phyloP scores from a whole-genome alignment of 2,888 invertebrate genomes.

The Eupithecia tripunctaria region DNA sequence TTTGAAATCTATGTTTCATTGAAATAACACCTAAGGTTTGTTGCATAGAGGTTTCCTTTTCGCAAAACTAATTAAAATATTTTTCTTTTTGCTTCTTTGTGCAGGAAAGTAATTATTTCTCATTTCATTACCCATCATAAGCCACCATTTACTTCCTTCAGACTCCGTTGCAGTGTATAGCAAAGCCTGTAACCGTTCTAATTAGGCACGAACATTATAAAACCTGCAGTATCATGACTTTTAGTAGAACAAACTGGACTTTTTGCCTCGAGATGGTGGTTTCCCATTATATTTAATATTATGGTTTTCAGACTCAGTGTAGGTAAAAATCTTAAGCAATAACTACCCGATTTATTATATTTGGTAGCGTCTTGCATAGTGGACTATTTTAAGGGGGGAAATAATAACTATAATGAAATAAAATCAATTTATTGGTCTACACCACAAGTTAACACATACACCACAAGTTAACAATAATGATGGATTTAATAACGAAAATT shows the following conservation, averaged over 20 bases:
- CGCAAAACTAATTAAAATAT: neutral
- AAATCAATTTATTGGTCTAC: neutral
- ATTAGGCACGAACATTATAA: slow-evolving; percentile 30
- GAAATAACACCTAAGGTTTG: neutral
- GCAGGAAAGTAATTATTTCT: neutral
- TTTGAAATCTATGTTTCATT: no score
- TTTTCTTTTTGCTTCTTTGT: neutral
- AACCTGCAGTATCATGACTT: slow-evolving; percentile 31
- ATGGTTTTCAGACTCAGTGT: slow-evolving; percentile 17
- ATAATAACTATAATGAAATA: neutral
- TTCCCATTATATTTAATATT: slow-evolving; percentile 22
- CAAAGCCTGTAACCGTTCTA: slow-evolving; percentile 23
- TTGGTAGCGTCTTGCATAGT: neutral
- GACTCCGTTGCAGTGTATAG: slow-evolving; percentile 20
- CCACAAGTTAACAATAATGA: no score
- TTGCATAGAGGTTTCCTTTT: neutral
- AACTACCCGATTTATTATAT: neutral
- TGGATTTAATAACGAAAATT: no score
- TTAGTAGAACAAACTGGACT: slow-evolving; percentile 33
- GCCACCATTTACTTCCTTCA: slow-evolving; percentile 21
- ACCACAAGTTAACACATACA: neutral
- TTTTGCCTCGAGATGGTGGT: slow-evolving; percentile 27
- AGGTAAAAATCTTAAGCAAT: slow-evolving; percentile 20
- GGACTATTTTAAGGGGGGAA: neutral
- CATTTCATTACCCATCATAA: slow-evolving; percentile 20